Evolutionary conservation across 37 sponge, comb jelly and placozoan genomes (phyloP), one percentile per base, ranked within the genome.

Genomic region (Beroe forskalii): DNA sequence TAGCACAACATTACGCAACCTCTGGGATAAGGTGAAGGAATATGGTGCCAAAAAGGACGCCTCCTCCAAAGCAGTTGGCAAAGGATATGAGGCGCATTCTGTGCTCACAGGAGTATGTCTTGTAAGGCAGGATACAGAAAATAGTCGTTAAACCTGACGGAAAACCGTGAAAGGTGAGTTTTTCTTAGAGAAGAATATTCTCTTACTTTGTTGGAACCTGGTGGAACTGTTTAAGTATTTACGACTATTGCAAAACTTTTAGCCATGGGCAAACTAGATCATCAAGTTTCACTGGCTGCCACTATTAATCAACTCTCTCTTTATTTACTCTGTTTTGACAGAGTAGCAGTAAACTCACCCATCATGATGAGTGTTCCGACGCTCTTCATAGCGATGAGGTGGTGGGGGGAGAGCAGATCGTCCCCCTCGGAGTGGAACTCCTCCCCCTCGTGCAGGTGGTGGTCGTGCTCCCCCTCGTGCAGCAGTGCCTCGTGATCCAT

Each of bases 71-170:
- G 27, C 86, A 80, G 86, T 80, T 80, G 9, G 86, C 86, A 24
- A 80, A 43, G 43, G 86, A 80, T 9, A 80, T 80, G 28, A 80
- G 86, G 0, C 55, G 8, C 86, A 42, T 43, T 80, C 86, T 80
- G 55, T 80, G 86, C 42, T 80, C 86, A 38, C 86, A 80, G 55
- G 86, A 80, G 86, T 80, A 80, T n/a, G 86, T 80, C 30, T 80
- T 80, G 48, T 80, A 80, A 37, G 86, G 86, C 19, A 80, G 55
- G 38, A 80, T n/a, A 43, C 86, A 80, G 86, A 80, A 80, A 22
- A 80, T 3, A 4, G 86, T 80, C 25, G 86, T 80, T 19, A 80
- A 25, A 27, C 20, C 86, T 80, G 86, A n/a, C 39, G 20, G 75
- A 39, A 72, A 20, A 38, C 40, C 4, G 33, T 19, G 28, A 35